These are phyloP conservation scores for Drosophila suboccidentalis DNA, from an alignment of 2,888 invertebrate genomes.

Conservation along the genomic window DNA sequence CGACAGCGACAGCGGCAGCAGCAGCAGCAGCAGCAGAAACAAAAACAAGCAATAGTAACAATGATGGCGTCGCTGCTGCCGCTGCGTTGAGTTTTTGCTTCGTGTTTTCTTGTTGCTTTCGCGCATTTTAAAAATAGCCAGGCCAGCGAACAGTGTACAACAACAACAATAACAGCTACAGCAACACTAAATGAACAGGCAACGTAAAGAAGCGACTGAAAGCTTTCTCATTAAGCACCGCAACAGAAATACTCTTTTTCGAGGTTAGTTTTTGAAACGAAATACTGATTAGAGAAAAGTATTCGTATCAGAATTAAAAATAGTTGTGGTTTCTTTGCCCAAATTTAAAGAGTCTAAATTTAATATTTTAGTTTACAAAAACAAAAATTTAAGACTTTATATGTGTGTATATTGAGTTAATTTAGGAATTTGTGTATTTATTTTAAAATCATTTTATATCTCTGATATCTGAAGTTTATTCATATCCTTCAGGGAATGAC, in stretches of 20 bases:
- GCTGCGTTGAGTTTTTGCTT: slow-evolving; percentile 66
- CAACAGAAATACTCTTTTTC: slow-evolving; percentile 33
- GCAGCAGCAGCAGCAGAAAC: slow-evolving; percentile 51
- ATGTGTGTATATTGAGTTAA: neutral
- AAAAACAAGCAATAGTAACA: slow-evolving; percentile 58
- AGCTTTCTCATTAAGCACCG: slow-evolving; percentile 10
- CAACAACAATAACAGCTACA: slow-evolving; percentile 53
- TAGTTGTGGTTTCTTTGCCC: neutral
- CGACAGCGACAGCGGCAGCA: slow-evolving; percentile 50
- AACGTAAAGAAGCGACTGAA: slow-evolving; percentile 17
- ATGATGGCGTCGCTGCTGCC: slow-evolving; percentile 61
- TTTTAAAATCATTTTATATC: neutral
- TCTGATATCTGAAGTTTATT: neutral
- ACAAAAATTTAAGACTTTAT: neutral
- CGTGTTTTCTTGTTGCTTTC: slow-evolving; percentile 68
- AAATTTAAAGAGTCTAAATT: neutral
- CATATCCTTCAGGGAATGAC: slow-evolving; percentile 8
- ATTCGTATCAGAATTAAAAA: neutral
- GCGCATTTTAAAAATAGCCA: slow-evolving; percentile 77
- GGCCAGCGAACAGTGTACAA: slow-evolving; percentile 54
- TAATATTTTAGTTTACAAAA: neutral
- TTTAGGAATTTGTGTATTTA: neutral
- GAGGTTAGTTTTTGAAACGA: neutral
- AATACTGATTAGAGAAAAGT: neutral
- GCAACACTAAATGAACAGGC: slow-evolving; percentile 51